Base-by-base conservation (phyloP, 92 coral and sea anemone genomes). In the Hydrozoanthus gracilis region DNA sequence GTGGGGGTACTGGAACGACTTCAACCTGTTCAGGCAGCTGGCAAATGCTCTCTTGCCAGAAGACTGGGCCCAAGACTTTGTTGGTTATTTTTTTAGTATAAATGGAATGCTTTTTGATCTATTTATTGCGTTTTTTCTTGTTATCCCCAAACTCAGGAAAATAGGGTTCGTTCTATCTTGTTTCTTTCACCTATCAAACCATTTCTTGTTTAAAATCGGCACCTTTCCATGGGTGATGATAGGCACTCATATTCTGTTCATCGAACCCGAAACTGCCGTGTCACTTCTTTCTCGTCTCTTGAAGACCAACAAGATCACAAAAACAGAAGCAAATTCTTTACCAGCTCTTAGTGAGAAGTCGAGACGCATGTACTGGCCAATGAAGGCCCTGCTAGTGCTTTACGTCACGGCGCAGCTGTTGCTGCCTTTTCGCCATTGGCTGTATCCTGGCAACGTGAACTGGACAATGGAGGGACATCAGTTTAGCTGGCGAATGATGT, bases 191-290 rank as follows among this genome's bases (percentile, higher is more conserved):
- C 73, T 87, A 6, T 83, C 88, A 51, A 90, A 90, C 51, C 93
- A 90, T 47, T 90, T 75, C 61, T 83, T 90, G 12, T 90, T 90
- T 79, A 87, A 54, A 50, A 90, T 90, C 46, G 93, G 93, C 4
- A 90, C 93, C 3, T 90, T 90, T 77, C 93, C 93, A n/a, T 90
- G 93, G 93, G 89, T 90, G 5, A 90, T 90, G 93, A 90, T 90
- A 76, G 83, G 76, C 6, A 27, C 93, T 7, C 87, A 83, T 44
- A 65, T 83, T 4, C 56, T 90, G 0, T 90, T 87, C 64, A 73
- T 90, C 7, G 60, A 90, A 17, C 52, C 82, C 17, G 88, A 90
- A 76, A 87, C 90, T 13, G 27, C 88, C 11, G 77, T 86, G 18
- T 76, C 48, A 14, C 68, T 82, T 50, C 39, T 82, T 65, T 20